Evolutionary conservation across 2,113 vertebrate species (phyloP).

Genomic region (Litocranius walleri): DNA sequence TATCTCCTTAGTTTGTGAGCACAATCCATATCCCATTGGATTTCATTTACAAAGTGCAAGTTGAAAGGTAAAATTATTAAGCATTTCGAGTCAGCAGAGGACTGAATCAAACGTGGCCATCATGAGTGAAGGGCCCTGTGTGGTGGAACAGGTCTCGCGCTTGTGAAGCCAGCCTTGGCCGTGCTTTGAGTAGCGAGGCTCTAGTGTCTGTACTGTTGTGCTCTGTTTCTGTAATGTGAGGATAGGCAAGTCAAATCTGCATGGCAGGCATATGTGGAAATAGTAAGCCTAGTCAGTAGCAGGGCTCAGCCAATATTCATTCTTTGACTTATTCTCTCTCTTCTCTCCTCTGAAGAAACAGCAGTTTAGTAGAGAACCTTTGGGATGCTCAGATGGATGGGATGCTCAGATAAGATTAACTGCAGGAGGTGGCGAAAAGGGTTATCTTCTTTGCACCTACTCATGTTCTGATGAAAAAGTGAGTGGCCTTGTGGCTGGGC

Average conservation of each 20-base stretch:
- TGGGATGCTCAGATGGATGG: not conserved
- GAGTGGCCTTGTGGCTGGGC: not conserved
- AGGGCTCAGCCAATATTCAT: not conserved
- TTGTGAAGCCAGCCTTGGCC: not conserved
- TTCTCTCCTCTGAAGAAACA: not conserved
- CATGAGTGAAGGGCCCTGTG: not conserved
- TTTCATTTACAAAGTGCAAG: not conserved
- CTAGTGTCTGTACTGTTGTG: not conserved
- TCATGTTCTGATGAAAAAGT: not conserved
- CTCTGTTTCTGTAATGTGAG: not conserved
- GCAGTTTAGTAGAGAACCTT: not conserved
- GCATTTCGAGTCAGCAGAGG: not conserved
- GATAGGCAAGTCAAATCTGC: not conserved
- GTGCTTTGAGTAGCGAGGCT: not conserved
- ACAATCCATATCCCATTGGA: not conserved
- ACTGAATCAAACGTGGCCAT: not conserved
- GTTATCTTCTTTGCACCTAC: not conserved
- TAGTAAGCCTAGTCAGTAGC: not conserved
- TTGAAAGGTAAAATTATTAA: not conserved
- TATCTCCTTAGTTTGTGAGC: not conserved
- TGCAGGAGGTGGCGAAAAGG: not conserved
- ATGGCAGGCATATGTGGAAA: not conserved
- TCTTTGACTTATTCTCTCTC: not conserved
- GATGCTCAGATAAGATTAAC: not conserved
- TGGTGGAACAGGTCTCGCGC: accelerated